Percentiles rank a stretch among this genome's conserved stretches.
These are phyloP conservation scores for Cabera pusaria DNA, from an alignment of 2,888 invertebrate species.

Conservation along the genomic window DNA sequence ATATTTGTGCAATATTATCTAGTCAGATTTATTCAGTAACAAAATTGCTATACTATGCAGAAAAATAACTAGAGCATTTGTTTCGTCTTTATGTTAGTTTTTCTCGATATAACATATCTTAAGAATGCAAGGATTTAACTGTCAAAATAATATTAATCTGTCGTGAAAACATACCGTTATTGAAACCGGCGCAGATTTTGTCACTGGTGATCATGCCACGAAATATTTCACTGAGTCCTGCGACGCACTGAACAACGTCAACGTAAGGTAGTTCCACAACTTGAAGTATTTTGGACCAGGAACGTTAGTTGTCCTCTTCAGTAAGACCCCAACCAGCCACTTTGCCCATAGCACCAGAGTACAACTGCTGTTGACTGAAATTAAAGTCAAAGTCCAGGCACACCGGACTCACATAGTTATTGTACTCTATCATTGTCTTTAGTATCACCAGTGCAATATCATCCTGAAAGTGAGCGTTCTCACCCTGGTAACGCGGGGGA, in stretches of 20 bases:
- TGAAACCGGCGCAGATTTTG: slow-evolving; percentile 27
- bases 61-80: no score
- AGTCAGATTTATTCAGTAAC: no score
- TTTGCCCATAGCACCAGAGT: slow-evolving; percentile 18
- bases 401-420: slow-evolving; percentile 58
- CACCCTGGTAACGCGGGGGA: slow-evolving; percentile 57
- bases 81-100: no score
- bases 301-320: slow-evolving; percentile 16
- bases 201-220: slow-evolving; percentile 21
- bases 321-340: slow-evolving; percentile 29
- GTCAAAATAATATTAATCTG: no score
- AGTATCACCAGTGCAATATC: slow-evolving; percentile 74
- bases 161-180: slow-evolving; percentile 18
- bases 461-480: slow-evolving; percentile 68
- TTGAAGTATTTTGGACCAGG: slow-evolving; percentile 10
- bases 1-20: no score
- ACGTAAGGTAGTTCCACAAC: slow-evolving; percentile 23
- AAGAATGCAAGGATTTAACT: no score
- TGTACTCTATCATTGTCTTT: slow-evolving; percentile 49
- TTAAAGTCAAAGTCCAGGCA: slow-evolving; percentile 52
- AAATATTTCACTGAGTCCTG: slow-evolving; percentile 16
- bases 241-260: slow-evolving; percentile 19
- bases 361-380: slow-evolving; percentile 20
- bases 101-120: no score
- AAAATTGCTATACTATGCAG: no score